Percentiles rank a stretch among this genome's conserved stretches.
phyloP scores from a whole-genome alignment of 2,888 invertebrate genomes.

The Augiades crinisus region DNA sequence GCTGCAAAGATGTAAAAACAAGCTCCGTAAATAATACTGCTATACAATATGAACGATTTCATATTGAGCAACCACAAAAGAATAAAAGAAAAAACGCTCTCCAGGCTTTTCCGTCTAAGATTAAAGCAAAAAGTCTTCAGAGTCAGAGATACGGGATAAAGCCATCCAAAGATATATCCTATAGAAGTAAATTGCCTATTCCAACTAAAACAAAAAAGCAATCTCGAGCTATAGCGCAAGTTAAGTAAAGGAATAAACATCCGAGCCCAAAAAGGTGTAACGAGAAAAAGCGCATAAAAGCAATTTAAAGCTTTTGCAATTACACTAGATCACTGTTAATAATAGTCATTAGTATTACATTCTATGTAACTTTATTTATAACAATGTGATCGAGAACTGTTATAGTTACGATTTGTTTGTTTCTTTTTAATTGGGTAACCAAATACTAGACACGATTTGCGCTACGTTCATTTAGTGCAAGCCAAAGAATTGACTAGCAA shows the following conservation, averaged over 20 bases:
- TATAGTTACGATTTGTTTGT: too few relatives aligned
- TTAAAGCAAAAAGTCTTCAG: constrained; percentile 42
- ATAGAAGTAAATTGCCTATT: constrained; percentile 30
- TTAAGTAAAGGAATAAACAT: constrained; percentile 43
- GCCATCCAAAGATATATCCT: constrained; percentile 28
- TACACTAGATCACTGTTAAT: too few relatives aligned
- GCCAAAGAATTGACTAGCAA: too few relatives aligned
- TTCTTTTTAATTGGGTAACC: too few relatives aligned
- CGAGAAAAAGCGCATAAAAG: too few relatives aligned
- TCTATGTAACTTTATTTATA: too few relatives aligned
- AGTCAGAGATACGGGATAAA: constrained; percentile 35
- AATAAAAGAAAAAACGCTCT: constrained; percentile 38
- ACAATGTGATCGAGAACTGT: too few relatives aligned
- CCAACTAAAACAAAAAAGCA: constrained; percentile 35
- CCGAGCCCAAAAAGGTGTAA: constrained; percentile 41
- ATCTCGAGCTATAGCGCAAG: too few relatives aligned
- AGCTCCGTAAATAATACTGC: constrained; percentile 38
- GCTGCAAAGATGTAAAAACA: constrained; percentile 35
- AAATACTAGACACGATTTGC: too few relatives aligned
- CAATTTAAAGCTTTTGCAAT: too few relatives aligned
- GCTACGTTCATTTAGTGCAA: too few relatives aligned
- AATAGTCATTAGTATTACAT: too few relatives aligned
- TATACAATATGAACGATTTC: constrained; percentile 36
- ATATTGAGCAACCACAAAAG: constrained; percentile 32
- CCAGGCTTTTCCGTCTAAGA: constrained; percentile 38